phyloP scores from a whole-genome alignment of 2,888 invertebrate species.

The Rhagonycha lutea region DNA sequence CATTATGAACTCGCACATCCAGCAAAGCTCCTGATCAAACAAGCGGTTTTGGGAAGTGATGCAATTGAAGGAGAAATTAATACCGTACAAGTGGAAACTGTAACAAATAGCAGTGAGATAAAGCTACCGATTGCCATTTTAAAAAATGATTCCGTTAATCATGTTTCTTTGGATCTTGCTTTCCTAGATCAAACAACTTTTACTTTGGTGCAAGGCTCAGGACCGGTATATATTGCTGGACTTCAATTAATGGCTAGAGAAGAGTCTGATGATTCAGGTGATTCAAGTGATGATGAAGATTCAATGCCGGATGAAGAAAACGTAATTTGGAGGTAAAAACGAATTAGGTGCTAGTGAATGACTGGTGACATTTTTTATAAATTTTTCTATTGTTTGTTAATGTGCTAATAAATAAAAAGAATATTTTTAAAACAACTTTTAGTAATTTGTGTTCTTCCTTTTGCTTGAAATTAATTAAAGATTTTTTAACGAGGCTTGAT shows the following conservation, averaged over 20 bases:
- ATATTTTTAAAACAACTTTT: too few relatives aligned
- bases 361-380: too few relatives aligned
- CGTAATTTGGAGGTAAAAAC: too few relatives aligned
- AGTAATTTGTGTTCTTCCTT: too few relatives aligned
- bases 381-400: too few relatives aligned
- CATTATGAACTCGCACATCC: conserved; percentile 72
- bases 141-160: conserved; percentile 78
- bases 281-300: background rate
- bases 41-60: conserved; percentile 80
- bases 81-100: conserved; percentile 79
- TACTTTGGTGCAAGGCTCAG: conserved; percentile 70
- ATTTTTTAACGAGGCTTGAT: too few relatives aligned
- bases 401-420: too few relatives aligned
- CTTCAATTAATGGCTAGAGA: conserved; percentile 78
- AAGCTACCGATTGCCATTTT: conserved; percentile 83
- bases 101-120: conserved; percentile 76
- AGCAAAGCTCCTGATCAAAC: conserved; percentile 80
- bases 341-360: too few relatives aligned
- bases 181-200: conserved; percentile 87
- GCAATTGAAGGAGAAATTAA: conserved; percentile 79
- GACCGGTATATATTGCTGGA: conserved; percentile 84
- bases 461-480: too few relatives aligned
- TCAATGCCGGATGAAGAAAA: too few relatives aligned
- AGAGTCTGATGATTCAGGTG: background rate
- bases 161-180: conserved; percentile 73